Evolutionary conservation across 1,140 invertebrate genomes (phyloP).

Genomic region (Pseudobourletiella spinata): DNA sequence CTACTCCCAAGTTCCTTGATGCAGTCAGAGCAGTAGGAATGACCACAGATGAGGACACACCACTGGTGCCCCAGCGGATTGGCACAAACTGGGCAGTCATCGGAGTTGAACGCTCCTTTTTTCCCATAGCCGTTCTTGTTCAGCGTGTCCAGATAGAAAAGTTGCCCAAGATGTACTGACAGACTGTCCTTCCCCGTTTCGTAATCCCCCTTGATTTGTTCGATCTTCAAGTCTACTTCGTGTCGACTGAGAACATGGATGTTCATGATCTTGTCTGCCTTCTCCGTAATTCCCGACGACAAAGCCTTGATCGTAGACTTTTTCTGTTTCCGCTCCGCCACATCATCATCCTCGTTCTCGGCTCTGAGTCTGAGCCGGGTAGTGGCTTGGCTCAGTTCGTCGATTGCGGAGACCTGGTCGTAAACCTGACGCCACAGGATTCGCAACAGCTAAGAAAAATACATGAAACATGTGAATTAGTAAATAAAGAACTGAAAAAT

Average conservation of each 20-base stretch:
- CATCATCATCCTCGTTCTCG: constrained; percentile 41
- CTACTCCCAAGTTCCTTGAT: constrained; percentile 39
- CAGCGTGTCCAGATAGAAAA: constrained; percentile 48
- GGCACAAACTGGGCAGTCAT: constrained; percentile 63
- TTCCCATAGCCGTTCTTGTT: constrained; percentile 42
- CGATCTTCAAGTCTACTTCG: constrained; percentile 42
- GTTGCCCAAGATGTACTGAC: constrained; percentile 45
- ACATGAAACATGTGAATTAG: no score
- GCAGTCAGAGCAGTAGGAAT: constrained; percentile 57
- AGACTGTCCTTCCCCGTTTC: constrained; percentile 37
- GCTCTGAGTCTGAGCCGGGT: constrained; percentile 47
- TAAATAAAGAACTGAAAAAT: no score
- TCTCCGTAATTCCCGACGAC: constrained; percentile 37
- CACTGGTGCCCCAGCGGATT: constrained; percentile 50
- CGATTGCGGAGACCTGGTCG: constrained; percentile 53
- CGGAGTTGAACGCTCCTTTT: constrained; percentile 45
- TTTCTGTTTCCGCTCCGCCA: constrained; percentile 37
- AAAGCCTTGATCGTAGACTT: constrained; percentile 32
- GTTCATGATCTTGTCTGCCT: constrained; percentile 37
- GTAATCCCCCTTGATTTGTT: constrained; percentile 37
- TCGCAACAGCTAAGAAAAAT: constrained; percentile 46
- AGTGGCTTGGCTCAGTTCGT: constrained; percentile 67
- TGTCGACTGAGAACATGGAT: constrained; percentile 45
- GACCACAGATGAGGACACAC: constrained; percentile 59
- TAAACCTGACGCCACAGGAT: constrained; percentile 51